Base-by-base conservation (phyloP, 2,888 invertebrate genomes). In the Dasysyrphus albostriatus region DNA sequence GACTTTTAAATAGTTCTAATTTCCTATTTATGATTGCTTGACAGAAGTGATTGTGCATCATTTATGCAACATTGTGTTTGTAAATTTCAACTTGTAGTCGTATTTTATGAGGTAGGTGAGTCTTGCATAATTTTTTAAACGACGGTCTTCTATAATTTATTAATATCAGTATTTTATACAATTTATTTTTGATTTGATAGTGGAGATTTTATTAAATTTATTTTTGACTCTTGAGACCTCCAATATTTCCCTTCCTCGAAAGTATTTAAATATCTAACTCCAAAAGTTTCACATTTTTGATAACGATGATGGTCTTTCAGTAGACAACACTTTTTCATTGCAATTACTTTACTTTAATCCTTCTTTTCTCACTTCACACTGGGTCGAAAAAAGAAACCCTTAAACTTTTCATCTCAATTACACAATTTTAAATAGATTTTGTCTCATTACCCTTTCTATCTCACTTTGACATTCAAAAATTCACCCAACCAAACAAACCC, bases 351-450 rank as follows among this genome's bases (percentile, higher is more conserved):
- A 16, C 16, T 19, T 6, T 10, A 12, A 0, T 44, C 3, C 19
- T n/a, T 61, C n/a, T n/a, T n/a, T n/a, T n/a, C 32, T 14, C 63
- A 32, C 12, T 12, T 32, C 19, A 5, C 16, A 10, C 16, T 16
- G 10, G 32, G 16, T 16, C 6, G 24, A 7, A 39, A 6, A 7
- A 39, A 6, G 47, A 74, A 54, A 7, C 61, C 61, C 39, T 42
- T 61, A 56, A 76, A 70, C 49, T 58, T 65, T 58, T 73, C 77
- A 72, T 78, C 77, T 51, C 65, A 72, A 82, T 78, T 65, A 78
- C 72, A 76, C 70, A 76, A 65, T 80, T 84, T 75, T 72, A 81
- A 84, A 76, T 81, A 72, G 76, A 84, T 73, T 84, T 81, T 72
- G 81, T 84, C 81, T 81, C 81, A 84, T 84, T 84, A 76, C 58